Base-by-base conservation (phyloP, 2,113 vertebrate species). In the Sylvilagus bachmani region DNA sequence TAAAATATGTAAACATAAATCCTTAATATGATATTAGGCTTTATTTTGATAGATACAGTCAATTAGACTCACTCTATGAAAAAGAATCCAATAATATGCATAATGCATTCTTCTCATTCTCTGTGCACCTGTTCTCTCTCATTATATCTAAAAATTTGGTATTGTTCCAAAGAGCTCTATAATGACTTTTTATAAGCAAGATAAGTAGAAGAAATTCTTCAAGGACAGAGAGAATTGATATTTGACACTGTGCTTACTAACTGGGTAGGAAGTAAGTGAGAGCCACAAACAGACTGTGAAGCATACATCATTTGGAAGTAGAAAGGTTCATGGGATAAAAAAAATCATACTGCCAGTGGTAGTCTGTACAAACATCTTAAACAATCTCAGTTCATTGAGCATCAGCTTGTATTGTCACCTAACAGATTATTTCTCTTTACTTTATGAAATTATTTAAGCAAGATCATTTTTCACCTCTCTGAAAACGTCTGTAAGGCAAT, bases 31-130 rank as follows among this genome's bases (percentile, higher is more conserved):
- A 90, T 66, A 53, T 13, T 31, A 61, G 33, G 11, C 38, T 93
- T 94, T 95, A 80, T 87, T 86, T 92, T 95, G 85, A 89, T 97
- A 67, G 27, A 89, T 95, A 66, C 95, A 94, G 75, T 2, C 31
- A 89, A 92, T 88, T 96, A 95, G 81, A 89, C 49, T 92, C 55
- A 87, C 36, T 6, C 17, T 79, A 91, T 90, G 36, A 93, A 80
- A 93, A 90, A 93, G 79, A 86, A 73, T 84, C 33, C 91, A 95
- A 82, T 93, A 96, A 90, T 73, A 38, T n/a, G 13, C n/a, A 81
- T 95, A 95, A 97, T 95, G 80, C 96, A 95, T 97, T 95, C 22
- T 97, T 94, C 61, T 96, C 93, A 90, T 95, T 96, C 79, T 89
- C 92, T 84, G 74, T 91, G 89, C 79, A 97, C 95, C 96, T 97